Evolutionary conservation across 2,113 vertebrate genomes (phyloP).

Genomic region (Trogon melanurus): DNA sequence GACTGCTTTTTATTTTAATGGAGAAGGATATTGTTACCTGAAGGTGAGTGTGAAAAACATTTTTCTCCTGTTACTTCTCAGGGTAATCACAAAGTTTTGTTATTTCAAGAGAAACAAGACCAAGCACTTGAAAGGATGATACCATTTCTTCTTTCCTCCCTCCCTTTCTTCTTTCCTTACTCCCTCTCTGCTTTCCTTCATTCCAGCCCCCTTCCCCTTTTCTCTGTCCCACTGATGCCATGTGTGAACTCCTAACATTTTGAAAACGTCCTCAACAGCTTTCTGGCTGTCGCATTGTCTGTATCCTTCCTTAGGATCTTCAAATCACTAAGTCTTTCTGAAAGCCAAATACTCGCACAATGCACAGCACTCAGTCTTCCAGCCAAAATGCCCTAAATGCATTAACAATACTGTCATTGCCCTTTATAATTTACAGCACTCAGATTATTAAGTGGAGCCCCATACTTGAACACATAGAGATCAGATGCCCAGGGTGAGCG

Average conservation of each 20-base stretch:
- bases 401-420: not conserved
- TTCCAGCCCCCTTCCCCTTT: accelerated
- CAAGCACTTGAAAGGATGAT: not conserved
- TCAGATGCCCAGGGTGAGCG: not conserved
- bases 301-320: not conserved
- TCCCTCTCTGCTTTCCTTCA: not conserved
- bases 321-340: not conserved
- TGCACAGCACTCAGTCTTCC: not conserved
- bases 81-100: not conserved
- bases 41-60: not conserved
- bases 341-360: not conserved
- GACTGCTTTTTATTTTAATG: not conserved
- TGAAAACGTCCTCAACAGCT: not conserved
- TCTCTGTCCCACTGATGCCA: not conserved
- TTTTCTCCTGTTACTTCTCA: not conserved
- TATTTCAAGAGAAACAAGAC: not conserved
- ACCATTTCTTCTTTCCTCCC: not conserved
- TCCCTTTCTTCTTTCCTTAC: not conserved
- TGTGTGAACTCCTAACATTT: not conserved
- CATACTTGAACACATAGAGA: not conserved
- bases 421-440: not conserved
- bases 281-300: not conserved
- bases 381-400: not conserved
- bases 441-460: not conserved
- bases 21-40: not conserved